Evolutionary conservation across 2,888 invertebrate genomes (phyloP).

Genomic region (Nineta flava): DNA sequence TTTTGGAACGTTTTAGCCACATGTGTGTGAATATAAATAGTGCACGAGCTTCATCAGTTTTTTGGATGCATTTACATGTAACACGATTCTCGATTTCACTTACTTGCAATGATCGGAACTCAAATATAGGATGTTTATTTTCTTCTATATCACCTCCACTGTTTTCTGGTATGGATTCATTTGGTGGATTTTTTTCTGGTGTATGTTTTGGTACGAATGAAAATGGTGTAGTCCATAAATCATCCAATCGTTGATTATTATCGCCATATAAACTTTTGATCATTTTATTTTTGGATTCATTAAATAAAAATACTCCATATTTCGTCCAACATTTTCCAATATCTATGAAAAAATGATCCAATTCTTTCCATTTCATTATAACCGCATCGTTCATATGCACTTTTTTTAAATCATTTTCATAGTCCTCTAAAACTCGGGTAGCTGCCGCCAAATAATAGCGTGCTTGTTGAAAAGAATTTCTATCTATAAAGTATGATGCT

Average conservation of each 20-base stretch:
- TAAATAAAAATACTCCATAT: slow-evolving; percentile 40
- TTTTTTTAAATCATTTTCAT: slow-evolving; percentile 35
- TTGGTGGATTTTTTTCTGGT: neutral
- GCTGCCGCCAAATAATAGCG: slow-evolving; percentile 51
- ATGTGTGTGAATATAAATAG: slow-evolving; percentile 38
- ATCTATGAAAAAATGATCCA: slow-evolving; percentile 14
- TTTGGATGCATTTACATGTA: slow-evolving; percentile 19
- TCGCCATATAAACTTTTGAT: slow-evolving; percentile 18
- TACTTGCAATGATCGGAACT: slow-evolving; percentile 13
- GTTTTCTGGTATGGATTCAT: neutral
- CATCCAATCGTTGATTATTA: slow-evolving; percentile 11
- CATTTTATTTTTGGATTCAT: slow-evolving; percentile 33
- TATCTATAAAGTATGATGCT: slow-evolving; percentile 31
- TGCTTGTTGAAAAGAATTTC: slow-evolving; percentile 25
- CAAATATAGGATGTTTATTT: slow-evolving; percentile 2
- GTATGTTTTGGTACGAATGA: neutral
- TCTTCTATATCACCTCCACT: neutral
- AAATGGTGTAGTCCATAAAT: slow-evolving; percentile 11
- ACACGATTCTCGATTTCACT: slow-evolving; percentile 15
- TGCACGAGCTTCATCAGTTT: slow-evolving; percentile 32
- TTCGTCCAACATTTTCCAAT: slow-evolving; percentile 43
- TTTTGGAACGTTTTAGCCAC: slow-evolving; percentile 40
- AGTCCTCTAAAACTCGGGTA: slow-evolving; percentile 35
- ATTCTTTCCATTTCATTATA: slow-evolving; percentile 12
- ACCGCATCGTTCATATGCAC: slow-evolving; percentile 21